Base-by-base conservation (phyloP, 1,140 invertebrate genomes). In the Psix sp. region DNA sequence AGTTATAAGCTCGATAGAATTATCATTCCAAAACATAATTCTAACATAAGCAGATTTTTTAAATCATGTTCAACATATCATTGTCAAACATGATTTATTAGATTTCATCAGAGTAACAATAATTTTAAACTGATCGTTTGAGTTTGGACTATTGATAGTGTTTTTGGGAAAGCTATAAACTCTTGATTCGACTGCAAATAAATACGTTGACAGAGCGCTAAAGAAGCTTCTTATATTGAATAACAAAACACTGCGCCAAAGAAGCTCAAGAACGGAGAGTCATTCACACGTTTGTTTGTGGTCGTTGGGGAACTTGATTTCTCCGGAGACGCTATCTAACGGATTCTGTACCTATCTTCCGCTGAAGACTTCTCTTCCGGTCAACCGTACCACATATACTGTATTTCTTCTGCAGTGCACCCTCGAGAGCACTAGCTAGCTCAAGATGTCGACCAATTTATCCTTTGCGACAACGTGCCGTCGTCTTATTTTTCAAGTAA, bases 391-490 rank as follows among this genome's bases (percentile, higher is more conserved):
- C 59, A 38, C 72, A 29, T 54, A 54, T 54, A 65, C 54, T 52
- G 33, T 56, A 48, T 65, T 60, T 71, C 63, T 60, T 56, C 49
- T 52, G 54, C 51, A 59, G 39, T 56, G 57, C 57, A 77, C 80
- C 74, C 80, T 36, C 36, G 82, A 81, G 82, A 80, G 79, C 62
- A 74, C 79, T 84, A 68, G 60, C 59, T 68, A 74, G 71, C 38
- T 31, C 33, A 46, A 71, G 74, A 82, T 77, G 74, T 77, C 63
- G 75, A 76, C 77, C 82, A 84, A 84, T 84, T 84, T 84, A 81
- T 83, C 74, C 74, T 49, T 39, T 36, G 57, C 71, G 54, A 78
- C 75, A 77, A 80, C 65, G 65, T 21, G 39, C 36, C 52, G 29
- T 68, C 62, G 73, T 48, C 57, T 52, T 51, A 54, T 56, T 60